Conservation (phyloP, 2,113 vertebrate genomes). For the Oncorhynchus nerka region DNA sequence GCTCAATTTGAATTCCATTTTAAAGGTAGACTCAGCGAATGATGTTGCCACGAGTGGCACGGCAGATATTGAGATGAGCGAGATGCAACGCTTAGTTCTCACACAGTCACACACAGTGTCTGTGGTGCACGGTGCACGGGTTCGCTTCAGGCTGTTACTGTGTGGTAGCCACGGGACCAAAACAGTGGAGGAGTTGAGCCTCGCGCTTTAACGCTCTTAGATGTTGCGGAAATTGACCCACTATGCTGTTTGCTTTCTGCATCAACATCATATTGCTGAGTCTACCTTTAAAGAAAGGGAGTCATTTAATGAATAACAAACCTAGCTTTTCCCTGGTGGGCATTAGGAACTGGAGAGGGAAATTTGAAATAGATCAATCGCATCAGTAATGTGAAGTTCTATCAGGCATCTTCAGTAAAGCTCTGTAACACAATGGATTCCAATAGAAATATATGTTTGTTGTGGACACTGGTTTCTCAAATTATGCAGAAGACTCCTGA, state of each 20-base stretch:
- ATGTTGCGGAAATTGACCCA: too few relatives aligned
- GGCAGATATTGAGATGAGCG: too few relatives aligned
- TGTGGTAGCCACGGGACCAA: not conserved
- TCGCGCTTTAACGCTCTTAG: too few relatives aligned
- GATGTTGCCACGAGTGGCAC: too few relatives aligned
- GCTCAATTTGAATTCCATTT: not conserved
- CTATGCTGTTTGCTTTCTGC: too few relatives aligned
- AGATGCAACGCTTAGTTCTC: too few relatives aligned
- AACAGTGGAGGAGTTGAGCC: too few relatives aligned
- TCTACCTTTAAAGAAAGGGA: not conserved
- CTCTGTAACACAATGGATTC: conserved; percentile 7
- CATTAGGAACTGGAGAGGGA: not conserved
- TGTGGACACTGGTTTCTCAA: not conserved
- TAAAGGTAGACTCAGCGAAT: too few relatives aligned
- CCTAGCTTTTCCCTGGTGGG: too few relatives aligned
- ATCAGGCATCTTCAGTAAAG: conserved; percentile 31
- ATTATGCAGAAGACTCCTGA: conserved; percentile 21
- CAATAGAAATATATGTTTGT: conserved; percentile 28
- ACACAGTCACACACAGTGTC: too few relatives aligned
- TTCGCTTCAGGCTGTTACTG: not conserved
- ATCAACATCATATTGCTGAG: not conserved
- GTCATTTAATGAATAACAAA: too few relatives aligned
- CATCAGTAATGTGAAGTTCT: not conserved
- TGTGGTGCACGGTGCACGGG: too few relatives aligned
- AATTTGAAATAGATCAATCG: not conserved